A percentile compares a stretch with the other conserved stretches of the same genome.
Conservation (phyloP, 2,888 invertebrate species). For the Limulus polyphemus region DNA sequence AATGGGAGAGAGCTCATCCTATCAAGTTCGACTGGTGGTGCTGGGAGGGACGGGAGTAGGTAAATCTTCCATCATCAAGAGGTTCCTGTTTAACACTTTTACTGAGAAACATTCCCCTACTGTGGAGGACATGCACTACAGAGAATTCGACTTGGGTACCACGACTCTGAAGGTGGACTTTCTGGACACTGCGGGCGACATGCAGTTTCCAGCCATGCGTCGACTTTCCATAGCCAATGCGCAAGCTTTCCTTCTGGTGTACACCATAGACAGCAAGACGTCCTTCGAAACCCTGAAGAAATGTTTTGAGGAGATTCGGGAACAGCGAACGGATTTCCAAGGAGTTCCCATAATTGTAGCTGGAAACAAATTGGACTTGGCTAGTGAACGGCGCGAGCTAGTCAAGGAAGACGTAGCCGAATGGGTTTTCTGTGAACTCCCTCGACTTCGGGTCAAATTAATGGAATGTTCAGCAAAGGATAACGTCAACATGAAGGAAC, state of each 20-base stretch:
- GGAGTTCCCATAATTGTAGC: slow-evolving; percentile 92
- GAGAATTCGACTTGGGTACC: slow-evolving; percentile 64
- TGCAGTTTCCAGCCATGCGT: slow-evolving; percentile 93
- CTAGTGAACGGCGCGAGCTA: slow-evolving; percentile 51
- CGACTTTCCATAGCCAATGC: slow-evolving; percentile 86
- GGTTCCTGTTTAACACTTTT: slow-evolving; percentile 80
- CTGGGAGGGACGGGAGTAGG: slow-evolving; percentile 76
- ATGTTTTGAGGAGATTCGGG: slow-evolving; percentile 67
- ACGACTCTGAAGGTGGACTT: slow-evolving; percentile 74
- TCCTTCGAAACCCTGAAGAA: slow-evolving; percentile 59
- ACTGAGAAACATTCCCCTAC: slow-evolving; percentile 84
- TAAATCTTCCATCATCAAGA: slow-evolving; percentile 78
- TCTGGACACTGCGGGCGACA: slow-evolving; percentile 85
- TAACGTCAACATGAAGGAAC: slow-evolving; percentile 58
- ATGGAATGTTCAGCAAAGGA: slow-evolving; percentile 67
- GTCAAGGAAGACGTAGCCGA: slow-evolving; percentile 63
- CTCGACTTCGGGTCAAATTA: slow-evolving; percentile 49
- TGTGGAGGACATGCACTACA: slow-evolving; percentile 86
- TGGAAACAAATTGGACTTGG: slow-evolving; percentile 80
- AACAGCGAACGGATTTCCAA: slow-evolving; percentile 60
- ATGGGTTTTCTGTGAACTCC: slow-evolving; percentile 57
- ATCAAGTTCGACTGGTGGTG: slow-evolving; percentile 58
- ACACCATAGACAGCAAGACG: slow-evolving; percentile 69
- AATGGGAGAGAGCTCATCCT: too few species aligned
- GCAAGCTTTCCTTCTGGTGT: slow-evolving; percentile 89